These are phyloP conservation scores for Trogon melanurus DNA, from an alignment of 2,113 vertebrate species.

Conservation along the genomic window DNA sequence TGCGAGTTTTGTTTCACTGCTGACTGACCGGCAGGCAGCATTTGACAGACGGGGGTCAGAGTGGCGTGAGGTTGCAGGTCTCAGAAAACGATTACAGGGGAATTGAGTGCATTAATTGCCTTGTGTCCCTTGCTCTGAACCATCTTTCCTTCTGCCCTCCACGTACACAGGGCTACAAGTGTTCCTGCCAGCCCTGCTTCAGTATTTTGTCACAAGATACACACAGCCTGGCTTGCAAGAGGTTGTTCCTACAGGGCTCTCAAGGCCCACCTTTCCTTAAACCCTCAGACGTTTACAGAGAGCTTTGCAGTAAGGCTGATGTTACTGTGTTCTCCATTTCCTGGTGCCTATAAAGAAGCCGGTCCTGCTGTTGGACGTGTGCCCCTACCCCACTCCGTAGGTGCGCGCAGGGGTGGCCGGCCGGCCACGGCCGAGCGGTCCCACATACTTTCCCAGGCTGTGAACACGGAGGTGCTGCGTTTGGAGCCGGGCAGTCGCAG, in stretches of 20 bases:
- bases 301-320: neutral
- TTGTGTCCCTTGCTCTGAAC: neutral
- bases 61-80: neutral
- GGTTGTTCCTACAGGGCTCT: neutral
- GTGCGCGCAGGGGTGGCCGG: neutral
- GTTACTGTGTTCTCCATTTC: neutral
- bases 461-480: neutral
- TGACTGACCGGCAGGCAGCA: neutral
- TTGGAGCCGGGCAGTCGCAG: fast-evolving
- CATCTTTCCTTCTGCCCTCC: neutral
- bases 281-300: neutral
- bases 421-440: neutral
- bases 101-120: neutral
- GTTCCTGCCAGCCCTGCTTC: neutral
- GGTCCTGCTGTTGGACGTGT: fast-evolving
- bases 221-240: neutral
- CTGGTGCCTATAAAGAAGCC: neutral
- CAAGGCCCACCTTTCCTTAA: neutral
- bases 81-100: neutral
- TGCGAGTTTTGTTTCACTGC: neutral
- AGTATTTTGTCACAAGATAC: neutral
- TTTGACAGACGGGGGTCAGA: neutral
- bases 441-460: neutral
- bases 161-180: neutral
- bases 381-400: neutral